Evolutionary conservation across 92 coral and sea anemone species (phyloP), one percentile per base, ranked within the genome.

Genomic region (Hydrozoanthus gracilis): DNA sequence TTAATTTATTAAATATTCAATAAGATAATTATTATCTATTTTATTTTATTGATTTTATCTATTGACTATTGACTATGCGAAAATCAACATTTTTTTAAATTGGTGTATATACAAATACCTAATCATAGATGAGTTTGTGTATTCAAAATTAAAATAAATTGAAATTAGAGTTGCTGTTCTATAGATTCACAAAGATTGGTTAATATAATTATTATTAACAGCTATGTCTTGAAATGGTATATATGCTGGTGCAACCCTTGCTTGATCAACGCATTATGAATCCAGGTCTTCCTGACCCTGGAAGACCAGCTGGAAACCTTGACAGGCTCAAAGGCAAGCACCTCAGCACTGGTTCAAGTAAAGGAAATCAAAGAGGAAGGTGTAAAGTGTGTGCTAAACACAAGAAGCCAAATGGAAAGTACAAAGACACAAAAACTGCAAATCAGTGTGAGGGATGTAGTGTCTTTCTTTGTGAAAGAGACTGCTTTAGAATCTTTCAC

Each of bases 381-480:
- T 90, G 90, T 75, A 90, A 90, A 87, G 93, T 87, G 10, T 90
- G 93, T 90, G 93, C 90, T 17, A 78, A 76, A 62, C 54, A 87
- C n/a, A 87, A 87, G 74, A 90, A 88, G 8, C 72, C 78, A 12
- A 73, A 79, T 48, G 92, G 90, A 64, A 90, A 89, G 67, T 75
- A 70, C 13, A 76, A 89, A 49, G 90, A 89, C 54, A 86, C 86
- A 0, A 89, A 89, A 72, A 89, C 90, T 46, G 89, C 86, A 27
- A 86, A 86, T 48, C 65, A 54, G 14, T 89, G 92, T 78, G 83
- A 67, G 13, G 86, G 82, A 2, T 27, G 39, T 27, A 27, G 39
- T 27, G 39, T 27, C 39, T 27, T 27, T 27, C 39, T 27, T 27
- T 89, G 92, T 71, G 86, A 75, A 76, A 86, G 89, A 47, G 58